Base-by-base conservation (phyloP, 2,888 invertebrate genomes). In the Pollenia labialis region DNA sequence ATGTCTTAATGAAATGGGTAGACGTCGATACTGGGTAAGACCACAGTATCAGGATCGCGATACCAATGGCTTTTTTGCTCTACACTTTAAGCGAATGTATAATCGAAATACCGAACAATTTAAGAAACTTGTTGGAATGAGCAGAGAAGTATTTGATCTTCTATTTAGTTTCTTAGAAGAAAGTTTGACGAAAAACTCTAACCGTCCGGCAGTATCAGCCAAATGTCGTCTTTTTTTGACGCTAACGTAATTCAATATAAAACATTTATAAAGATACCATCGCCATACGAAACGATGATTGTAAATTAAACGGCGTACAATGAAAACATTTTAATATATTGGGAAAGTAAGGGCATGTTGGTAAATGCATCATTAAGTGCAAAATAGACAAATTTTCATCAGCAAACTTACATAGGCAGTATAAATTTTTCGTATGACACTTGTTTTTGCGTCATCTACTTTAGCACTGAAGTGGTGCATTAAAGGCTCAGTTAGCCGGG, bases 41-140 rank as follows among this genome's bases (percentile, higher is more conserved):
- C 56, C 56, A 56, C 23, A 56, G 11, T 23, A 56, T 56, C 56
- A 23, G n/a, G 56, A 56, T 56, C 56, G 56, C 6, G 56, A 56
- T 12, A 56, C 56, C 14, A 56, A 56, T 23, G 56, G 56, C 8
- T 56, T 56, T 56, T 56, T 56, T 56, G 56, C 56, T 56, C 4
- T 56, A 23, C 56, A 56, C 11, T 56, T 56, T 56, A 4, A 56
- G 18, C 10, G 56, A 56, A 56, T 56, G 11, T 56, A 56, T 23
- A 56, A 23, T 3, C 11, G 56, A 23, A 56, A 56, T 56, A 23
- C 56, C 11, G 23, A 6, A 23, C 56, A 56, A 4, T 56, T 56
- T 12, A 56, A 56, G 4, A 10, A 56, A 23, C 18, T 56, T 23
- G 23, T 23, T 23, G 56, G 56, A 10, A 56, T 56, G 56, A 56